Evolutionary conservation across 2,888 invertebrate genomes (phyloP), one percentile per base, ranked within the genome.

Genomic region (Euclidia mi): DNA sequence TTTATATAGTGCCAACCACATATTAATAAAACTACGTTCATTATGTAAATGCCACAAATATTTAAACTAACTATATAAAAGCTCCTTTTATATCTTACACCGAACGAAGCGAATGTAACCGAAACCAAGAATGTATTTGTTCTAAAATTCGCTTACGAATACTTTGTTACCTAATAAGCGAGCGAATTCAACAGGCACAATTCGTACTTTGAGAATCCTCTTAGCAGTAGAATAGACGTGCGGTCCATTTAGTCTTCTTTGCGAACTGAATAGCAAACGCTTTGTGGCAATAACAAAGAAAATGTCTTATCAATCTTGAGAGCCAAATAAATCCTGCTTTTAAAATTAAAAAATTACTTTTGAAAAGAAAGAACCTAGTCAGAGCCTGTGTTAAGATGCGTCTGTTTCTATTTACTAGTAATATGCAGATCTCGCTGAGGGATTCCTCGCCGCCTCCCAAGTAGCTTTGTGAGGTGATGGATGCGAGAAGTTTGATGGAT

Each of bases 201-300:
- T 53, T 67, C 50, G 48, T 65, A 64, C 67, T 74, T 62, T 57
- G 60, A 56, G 66, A 74, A 76, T 75, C 69, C 71, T 70, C 67
- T 73, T 78, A 74, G 70, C 65, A 69, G 68, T 52, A 63, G 56
- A 76, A 53, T 65, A 70, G 68, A 56, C 57, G 56, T 72, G 60
- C 38, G 61, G 45, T 65, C 57, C 70, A 57, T 75, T 74, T 71
- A 53, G 52, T 56, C 45, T 69, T 63, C 57, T 71, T 68, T 63
- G 15, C 31, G 29, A 40, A 41, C 28, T 35, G 31, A 52, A 38
- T 52, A 17, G 49, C 32, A 31, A 67, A 44, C 45, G 58, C 31
- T 56, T 56, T 53, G 62, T 17, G 48, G 40, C 43, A 58, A 56
- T 47, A 47, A 57, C 45, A 48, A 52, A 55, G 32, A 38, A 55